A percentile compares a stretch with the other conserved stretches of the same genome.
phyloP scores from a whole-genome alignment of 2,888 invertebrate genomes.

The Cistogaster globosa region DNA sequence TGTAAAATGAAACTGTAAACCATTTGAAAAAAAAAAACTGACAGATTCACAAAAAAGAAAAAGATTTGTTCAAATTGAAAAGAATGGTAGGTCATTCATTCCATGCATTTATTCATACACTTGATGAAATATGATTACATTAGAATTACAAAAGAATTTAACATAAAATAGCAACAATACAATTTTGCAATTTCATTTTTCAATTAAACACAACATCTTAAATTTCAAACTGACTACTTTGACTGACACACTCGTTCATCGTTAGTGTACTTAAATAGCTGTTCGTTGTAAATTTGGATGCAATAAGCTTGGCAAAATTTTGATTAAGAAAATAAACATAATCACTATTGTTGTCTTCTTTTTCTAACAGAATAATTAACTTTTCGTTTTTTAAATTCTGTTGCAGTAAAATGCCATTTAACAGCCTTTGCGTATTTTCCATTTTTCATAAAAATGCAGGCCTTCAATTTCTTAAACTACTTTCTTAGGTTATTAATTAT shows the following conservation, averaged over 20 bases:
- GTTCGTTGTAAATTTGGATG: no score
- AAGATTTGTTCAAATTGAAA: not conserved
- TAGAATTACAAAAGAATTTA: constrained; percentile 68
- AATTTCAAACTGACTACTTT: constrained; percentile 50
- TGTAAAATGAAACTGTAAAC: constrained; percentile 20
- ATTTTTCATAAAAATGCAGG: no score
- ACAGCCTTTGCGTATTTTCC: no score
- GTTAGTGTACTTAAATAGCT: no score
- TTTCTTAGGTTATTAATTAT: no score
- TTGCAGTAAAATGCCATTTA: no score
- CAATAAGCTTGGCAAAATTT: not conserved
- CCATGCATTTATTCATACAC: constrained; percentile 49
- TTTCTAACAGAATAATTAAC: no score
- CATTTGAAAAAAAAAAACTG: constrained; percentile 10
- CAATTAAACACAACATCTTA: constrained; percentile 62
- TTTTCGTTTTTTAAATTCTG: no score
- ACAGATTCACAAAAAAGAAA: constrained; percentile 6
- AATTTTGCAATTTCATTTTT: constrained; percentile 66
- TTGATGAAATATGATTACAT: constrained; percentile 70
- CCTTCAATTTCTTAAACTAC: no score
- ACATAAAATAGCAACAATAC: constrained; percentile 31
- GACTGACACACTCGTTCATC: constrained; percentile 14
- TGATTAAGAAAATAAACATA: no score
- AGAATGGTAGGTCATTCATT: constrained; percentile 55
- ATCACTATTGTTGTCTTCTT: no score